phyloP scores from a whole-genome alignment of 2,113 vertebrate genomes.

The Notothenia rossii region DNA sequence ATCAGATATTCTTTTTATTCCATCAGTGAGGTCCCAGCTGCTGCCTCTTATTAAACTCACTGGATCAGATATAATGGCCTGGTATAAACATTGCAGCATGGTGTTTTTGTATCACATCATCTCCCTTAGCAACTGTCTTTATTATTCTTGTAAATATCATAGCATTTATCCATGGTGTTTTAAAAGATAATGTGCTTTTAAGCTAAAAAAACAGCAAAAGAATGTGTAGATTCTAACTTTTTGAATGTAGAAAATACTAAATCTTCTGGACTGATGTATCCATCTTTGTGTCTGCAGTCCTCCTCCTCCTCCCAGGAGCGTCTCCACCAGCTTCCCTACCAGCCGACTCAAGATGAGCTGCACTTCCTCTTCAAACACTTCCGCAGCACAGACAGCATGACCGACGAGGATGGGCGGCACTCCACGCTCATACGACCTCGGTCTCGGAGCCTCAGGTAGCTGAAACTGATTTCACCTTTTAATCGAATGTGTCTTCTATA shows the following conservation, averaged over 20 bases:
- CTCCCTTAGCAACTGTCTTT: background rate
- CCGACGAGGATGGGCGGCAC: conserved; percentile 89
- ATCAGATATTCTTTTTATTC: background rate
- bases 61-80: background rate
- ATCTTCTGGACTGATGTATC: background rate
- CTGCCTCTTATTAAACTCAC: background rate
- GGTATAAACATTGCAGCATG: background rate
- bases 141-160: background rate
- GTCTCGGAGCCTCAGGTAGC: conserved; percentile 94
- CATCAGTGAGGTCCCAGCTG: background rate
- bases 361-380: conserved; percentile 98
- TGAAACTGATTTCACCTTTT: background rate
- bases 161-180: background rate
- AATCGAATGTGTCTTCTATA: background rate
- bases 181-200: background rate
- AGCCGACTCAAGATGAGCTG: conserved; percentile 96
- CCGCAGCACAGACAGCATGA: conserved; percentile 93
- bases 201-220: background rate
- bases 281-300: conserved; percentile 82
- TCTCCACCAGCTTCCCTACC: conserved; percentile 97
- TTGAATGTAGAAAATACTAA: background rate
- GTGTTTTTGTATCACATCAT: background rate
- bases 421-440: conserved; percentile 90
- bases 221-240: background rate
- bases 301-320: conserved; percentile 98